Conservation (phyloP, 2,888 invertebrate genomes). For the Drosophila infuscata region DNA sequence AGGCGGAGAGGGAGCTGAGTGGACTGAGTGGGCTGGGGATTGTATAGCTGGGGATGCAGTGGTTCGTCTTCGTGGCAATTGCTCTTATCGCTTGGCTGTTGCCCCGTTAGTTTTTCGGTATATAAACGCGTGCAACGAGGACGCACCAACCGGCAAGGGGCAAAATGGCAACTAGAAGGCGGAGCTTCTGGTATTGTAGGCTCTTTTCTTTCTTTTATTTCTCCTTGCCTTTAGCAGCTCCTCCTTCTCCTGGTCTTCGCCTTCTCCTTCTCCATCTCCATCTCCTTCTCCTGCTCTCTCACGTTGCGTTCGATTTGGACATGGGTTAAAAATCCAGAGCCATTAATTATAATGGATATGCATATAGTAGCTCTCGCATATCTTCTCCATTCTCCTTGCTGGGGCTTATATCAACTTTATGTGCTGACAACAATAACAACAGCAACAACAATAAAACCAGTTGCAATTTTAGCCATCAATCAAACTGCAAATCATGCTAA, state of each 20-base stretch:
- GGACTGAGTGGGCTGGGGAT: background rate
- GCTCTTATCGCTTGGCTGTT: slow-evolving; percentile 65
- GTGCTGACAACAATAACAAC: slow-evolving; percentile 8
- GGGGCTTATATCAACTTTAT: slow-evolving; percentile 34
- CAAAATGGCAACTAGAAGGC: slow-evolving; percentile 71
- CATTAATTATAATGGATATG: slow-evolving; percentile 74
- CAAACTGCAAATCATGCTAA: slow-evolving; percentile 66
- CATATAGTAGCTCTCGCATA: slow-evolving; percentile 32
- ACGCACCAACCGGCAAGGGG: slow-evolving; percentile 49
- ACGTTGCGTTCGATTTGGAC: slow-evolving; percentile 49
- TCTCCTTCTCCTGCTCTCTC: background rate
- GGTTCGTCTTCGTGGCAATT: slow-evolving; percentile 58
- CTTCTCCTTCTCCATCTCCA: background rate
- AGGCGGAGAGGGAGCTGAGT: background rate
- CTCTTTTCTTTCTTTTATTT: slow-evolving; percentile 21
- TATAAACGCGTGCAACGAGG: slow-evolving; percentile 66
- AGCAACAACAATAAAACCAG: slow-evolving; percentile 13
- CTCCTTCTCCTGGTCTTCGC: slow-evolving; percentile 20
- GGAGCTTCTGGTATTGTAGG: slow-evolving; percentile 58
- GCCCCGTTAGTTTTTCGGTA: slow-evolving; percentile 68
- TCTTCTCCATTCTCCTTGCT: slow-evolving; percentile 18
- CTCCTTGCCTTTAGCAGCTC: slow-evolving; percentile 13
- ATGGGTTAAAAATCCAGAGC: slow-evolving; percentile 52
- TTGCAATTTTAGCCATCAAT: slow-evolving; percentile 58
- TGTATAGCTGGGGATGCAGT: slow-evolving; percentile 2